Evolutionary conservation across 2,113 vertebrate genomes (phyloP), one percentile per base, ranked within the genome.

Genomic region (Anas platyrhynchos): DNA sequence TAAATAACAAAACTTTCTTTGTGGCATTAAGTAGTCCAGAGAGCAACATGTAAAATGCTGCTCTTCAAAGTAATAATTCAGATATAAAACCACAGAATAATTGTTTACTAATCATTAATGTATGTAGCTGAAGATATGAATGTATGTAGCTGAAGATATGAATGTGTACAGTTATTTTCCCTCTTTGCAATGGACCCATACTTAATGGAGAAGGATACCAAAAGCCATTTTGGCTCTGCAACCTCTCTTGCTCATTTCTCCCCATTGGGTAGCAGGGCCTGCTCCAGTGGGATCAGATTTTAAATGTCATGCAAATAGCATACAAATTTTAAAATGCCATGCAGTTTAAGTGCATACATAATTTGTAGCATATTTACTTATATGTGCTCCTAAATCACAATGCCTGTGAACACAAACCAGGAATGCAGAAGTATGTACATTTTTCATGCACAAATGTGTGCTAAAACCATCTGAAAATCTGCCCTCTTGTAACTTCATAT

Each of bases 401-500:
- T 1, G 38, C 32, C 27, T 7, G 52, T 0, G 3, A 66, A 67
- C 46, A 25, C 9, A 78, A 81, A 83, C 26, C 17, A 55, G 54
- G n/a, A 0, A 0, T 16, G 50, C 22, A n/a, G 29, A 27, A 6
- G 7, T 0, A 1, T 4, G 6, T 3, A 6, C 5, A 7, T 18
- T 50, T 58, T 32, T 58, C 32, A 61, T 1, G 15, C 22, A 44
- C 59, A 55, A 56, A 61, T 0, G 3, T 9, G 38, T 0, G 2
- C 3, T 21, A 43, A 77, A 26, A 8, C 31, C 15, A 27, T 3
- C 13, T 6, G 1, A 88, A 94, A 81, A 69, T 7, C 34, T n/a
- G 15, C 38, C 15, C 6, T 6, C 10, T 48, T 80, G n/a, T 31
- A 74, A 22, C 16, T 54, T 56, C 9, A 34, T 6, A 9, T 38